Evolutionary conservation across 2,113 vertebrate species (phyloP).

Genomic region (Cyphomyrus plagiostoma): DNA sequence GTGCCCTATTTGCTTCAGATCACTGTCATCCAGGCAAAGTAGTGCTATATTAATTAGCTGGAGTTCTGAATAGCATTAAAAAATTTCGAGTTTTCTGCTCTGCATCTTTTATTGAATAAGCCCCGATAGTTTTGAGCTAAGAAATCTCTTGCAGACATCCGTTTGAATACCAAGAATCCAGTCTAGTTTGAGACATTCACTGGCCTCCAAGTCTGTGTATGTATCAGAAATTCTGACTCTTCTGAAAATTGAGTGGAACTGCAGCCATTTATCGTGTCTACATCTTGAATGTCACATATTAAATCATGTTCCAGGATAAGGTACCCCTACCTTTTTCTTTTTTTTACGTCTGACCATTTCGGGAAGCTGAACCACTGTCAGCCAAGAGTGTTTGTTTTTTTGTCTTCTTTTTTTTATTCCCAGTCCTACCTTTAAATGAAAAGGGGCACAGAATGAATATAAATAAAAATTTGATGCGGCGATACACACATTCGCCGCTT

Average conservation of each 20-base stretch:
- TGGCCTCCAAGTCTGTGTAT: not conserved
- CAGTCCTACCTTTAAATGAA: not conserved
- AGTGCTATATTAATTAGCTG: not conserved
- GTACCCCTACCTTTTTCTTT: not conserved
- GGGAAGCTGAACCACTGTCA: not conserved
- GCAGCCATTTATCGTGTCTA: not conserved
- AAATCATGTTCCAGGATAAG: not conserved
- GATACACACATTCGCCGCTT: not conserved
- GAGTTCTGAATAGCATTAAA: not conserved
- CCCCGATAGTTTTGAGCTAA: not conserved
- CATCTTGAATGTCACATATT: not conserved
- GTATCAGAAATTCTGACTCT: not conserved
- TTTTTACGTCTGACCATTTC: not conserved
- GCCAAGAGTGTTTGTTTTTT: too few species aligned
- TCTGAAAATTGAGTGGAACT: not conserved
- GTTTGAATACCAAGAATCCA: constrained; percentile 4
- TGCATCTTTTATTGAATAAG: not conserved
- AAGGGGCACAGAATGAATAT: not conserved
- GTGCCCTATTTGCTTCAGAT: not conserved
- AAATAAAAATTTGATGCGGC: not conserved
- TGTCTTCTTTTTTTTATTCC: not conserved
- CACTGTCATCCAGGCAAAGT: not conserved
- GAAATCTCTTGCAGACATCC: not conserved
- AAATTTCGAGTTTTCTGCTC: not conserved
- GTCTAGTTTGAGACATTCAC: not conserved